A percentile compares a stretch with the other conserved stretches of the same genome.
Evolutionary conservation across 2,797 vertebrate genomes (phyloP).

Genomic region (Mycteria americana): DNA sequence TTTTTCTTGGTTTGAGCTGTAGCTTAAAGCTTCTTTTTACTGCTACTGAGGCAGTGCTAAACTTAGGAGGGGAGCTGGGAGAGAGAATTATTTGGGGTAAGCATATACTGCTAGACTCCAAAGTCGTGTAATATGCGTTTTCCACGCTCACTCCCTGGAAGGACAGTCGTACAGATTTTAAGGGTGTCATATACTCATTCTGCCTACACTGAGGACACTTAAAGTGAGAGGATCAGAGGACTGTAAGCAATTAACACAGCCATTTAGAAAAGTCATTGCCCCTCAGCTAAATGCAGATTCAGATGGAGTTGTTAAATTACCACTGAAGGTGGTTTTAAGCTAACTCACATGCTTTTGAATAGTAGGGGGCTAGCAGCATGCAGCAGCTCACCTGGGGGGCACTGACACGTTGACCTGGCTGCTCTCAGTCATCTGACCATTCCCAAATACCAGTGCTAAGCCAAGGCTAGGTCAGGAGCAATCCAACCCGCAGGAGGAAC

Average conservation of each 20-base stretch:
- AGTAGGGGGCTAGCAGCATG: background rate
- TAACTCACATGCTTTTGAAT: background rate
- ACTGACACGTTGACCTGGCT: constrained; percentile 51
- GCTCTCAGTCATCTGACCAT: background rate
- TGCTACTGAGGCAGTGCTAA: background rate
- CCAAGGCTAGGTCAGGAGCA: background rate
- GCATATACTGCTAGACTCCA: background rate
- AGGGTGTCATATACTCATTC: background rate
- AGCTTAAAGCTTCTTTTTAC: background rate
- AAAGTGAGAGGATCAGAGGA: background rate
- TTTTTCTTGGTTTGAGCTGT: background rate
- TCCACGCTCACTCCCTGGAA: background rate
- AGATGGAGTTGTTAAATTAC: constrained; percentile 12
- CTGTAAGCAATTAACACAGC: constrained; percentile 8
- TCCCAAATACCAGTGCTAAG: background rate
- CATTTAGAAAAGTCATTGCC: constrained; percentile 36
- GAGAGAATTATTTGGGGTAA: background rate
- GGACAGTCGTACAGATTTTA: background rate
- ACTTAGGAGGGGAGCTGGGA: background rate
- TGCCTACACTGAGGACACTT: background rate
- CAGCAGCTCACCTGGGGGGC: background rate
- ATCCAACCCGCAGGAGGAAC: background rate
- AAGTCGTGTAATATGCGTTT: rapidly evolving
- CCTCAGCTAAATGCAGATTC: constrained; percentile 15
- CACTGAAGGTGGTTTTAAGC: background rate